Evolutionary conservation across 2,113 vertebrate species (phyloP).

Genomic region (Muntiacus muntjak): DNA sequence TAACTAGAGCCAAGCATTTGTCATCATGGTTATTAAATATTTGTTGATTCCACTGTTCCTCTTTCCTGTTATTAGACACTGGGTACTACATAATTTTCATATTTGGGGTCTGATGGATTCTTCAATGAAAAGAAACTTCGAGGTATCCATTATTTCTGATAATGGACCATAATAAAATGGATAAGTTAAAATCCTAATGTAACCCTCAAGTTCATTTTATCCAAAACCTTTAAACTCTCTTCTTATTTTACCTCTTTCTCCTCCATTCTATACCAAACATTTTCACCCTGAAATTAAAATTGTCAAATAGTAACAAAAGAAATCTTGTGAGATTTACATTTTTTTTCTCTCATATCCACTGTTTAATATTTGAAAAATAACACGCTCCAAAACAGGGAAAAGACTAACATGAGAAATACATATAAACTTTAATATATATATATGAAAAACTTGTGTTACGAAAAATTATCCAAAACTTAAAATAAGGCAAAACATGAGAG

Average conservation of each 20-base stretch:
- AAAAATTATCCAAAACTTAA: constrained; percentile 4
- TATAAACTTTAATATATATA: not conserved
- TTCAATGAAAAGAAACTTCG: not conserved
- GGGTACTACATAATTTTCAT: not conserved
- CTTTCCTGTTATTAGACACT: not conserved
- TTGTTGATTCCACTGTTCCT: not conserved
- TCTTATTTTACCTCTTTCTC: not conserved
- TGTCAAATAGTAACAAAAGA: not conserved
- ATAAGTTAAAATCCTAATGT: not conserved
- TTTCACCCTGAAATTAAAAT: not conserved
- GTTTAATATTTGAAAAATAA: not conserved
- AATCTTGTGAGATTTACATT: not conserved
- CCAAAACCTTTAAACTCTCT: not conserved
- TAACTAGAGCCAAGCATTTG: constrained; percentile 21
- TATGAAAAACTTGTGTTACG: not conserved
- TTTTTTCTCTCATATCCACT: not conserved
- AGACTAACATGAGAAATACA: not conserved
- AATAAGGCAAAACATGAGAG: not conserved
- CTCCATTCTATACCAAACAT: not conserved
- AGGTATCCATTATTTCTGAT: not conserved
- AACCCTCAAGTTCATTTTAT: not conserved
- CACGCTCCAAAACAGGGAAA: not conserved
- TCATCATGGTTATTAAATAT: not conserved
- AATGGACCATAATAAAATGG: not conserved
- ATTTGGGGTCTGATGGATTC: not conserved